Evolutionary conservation across 2,888 invertebrate species (phyloP), one percentile per base, ranked within the genome.

Genomic region (Caenorhabditis uteleia): DNA sequence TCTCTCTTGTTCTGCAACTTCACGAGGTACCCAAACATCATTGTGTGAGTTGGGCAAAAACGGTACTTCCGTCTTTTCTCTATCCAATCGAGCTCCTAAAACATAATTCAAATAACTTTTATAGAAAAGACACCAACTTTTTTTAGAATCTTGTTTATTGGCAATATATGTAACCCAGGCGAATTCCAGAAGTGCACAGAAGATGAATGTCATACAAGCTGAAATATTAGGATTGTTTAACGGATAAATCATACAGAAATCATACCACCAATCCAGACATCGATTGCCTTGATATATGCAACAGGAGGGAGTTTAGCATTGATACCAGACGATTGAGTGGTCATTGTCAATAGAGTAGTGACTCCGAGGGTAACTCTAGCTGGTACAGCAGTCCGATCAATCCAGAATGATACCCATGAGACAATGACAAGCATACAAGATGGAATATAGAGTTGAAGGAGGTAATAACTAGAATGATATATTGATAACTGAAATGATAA

Each of bases 381-480:
- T 0, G 82, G 82, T 14, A 83, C 83, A 5, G 82, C 80, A 42
- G 68, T 68, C 4, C 77, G 51, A 58, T 75, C 75, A n/a, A 79
- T 42, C 79, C 79, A 79, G 45, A 77, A 78, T 14, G 74, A 75
- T 1, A 76, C 69, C 77, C 75, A 74, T 3, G 77, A 77, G 10
- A 79, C 79, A 18, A 79, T 79, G n/a, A 83, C 82, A 21, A 84
- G 66, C 81, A 84, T 84, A 33, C 93, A 93, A 88, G 95, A 95
- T 49, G 97, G 97, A 84, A 95, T 93, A 89, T 97, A 97, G 87
- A 95, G 94, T 89, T 95, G 95, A 85, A 97, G 94, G 84, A 97
- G 89, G 88, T 95, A 97, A 89, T 95, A 97, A 87, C 92, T 92
- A 46, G 16, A 68, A 46, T 20, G 26, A 12, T 36, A 20, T 33